These are phyloP conservation scores for Cerastis leucographa DNA, from an alignment of 2,888 invertebrate genomes.

Conservation along the genomic window DNA sequence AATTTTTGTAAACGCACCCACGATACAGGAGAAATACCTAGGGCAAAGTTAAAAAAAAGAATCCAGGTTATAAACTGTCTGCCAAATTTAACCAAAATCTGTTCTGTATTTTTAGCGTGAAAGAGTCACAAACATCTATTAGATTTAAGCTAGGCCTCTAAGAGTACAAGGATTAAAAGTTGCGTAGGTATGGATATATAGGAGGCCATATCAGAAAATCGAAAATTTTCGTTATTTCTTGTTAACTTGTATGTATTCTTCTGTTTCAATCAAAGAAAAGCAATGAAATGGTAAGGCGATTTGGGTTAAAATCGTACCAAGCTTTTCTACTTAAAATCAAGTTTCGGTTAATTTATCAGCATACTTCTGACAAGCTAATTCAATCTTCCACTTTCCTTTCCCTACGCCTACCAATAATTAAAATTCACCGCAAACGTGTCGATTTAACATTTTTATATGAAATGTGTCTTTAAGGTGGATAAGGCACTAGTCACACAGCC, in stretches of 20 bases:
- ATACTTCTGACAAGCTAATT: background rate
- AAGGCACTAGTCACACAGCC: background rate
- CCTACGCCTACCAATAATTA: slow-evolving; percentile 3
- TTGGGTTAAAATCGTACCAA: background rate
- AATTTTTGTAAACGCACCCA: too few relatives aligned
- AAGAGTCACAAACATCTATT: background rate
- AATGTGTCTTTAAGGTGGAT: background rate
- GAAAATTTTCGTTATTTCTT: background rate
- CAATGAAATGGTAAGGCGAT: background rate
- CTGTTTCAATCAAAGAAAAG: background rate
- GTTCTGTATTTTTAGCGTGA: background rate
- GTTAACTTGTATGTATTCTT: slow-evolving; percentile 4
- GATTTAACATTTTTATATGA: slow-evolving; percentile 65
- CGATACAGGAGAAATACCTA: too few relatives aligned
- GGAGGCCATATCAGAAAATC: background rate
- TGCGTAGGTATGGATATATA: slow-evolving; percentile 6
- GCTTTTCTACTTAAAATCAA: too few relatives aligned
- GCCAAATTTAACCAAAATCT: background rate
- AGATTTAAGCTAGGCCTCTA: background rate
- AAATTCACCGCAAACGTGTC: slow-evolving; percentile 44
- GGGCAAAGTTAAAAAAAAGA: too few relatives aligned
- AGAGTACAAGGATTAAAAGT: background rate
- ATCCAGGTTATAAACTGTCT: background rate
- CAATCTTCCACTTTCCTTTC: background rate
- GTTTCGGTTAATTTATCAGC: too few relatives aligned